A percentile compares a stretch with the other conserved stretches of the same genome.
These are phyloP conservation scores for Zaprionus capensis DNA, from an alignment of 1,140 invertebrate genomes.

Conservation along the genomic window DNA sequence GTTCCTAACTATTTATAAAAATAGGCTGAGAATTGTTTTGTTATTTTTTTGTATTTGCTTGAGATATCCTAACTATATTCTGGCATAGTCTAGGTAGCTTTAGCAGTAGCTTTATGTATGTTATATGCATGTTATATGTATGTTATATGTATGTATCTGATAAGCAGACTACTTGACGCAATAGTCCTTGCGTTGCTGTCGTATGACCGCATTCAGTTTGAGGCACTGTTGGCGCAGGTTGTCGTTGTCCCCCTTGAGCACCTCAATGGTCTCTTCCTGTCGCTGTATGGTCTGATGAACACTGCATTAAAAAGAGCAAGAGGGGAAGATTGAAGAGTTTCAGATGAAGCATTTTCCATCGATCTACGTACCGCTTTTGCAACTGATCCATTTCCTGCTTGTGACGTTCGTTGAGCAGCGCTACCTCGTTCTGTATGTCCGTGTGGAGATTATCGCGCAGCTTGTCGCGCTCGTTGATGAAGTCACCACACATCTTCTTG, in stretches of 20 bases:
- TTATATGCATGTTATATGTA: background rate
- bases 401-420: constrained; percentile 77
- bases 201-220: constrained; percentile 90
- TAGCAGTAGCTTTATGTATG: background rate
- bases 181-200: constrained; percentile 90
- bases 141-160: background rate
- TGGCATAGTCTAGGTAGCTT: background rate
- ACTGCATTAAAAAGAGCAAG: constrained; percentile 76
- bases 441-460: constrained; percentile 85
- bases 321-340: background rate
- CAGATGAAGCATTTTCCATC: background rate
- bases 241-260: constrained; percentile 88
- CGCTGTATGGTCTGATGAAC: constrained; percentile 91
- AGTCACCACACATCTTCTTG: constrained; percentile 85
- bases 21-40: background rate
- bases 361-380: constrained; percentile 67
- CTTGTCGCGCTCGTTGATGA: constrained; percentile 85
- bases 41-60: background rate
- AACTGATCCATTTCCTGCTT: constrained; percentile 85
- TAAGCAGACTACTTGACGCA: constrained; percentile 84
- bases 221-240: constrained; percentile 89
- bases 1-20: background rate
- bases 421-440: constrained; percentile 85
- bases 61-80: background rate
- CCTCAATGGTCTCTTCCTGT: constrained; percentile 90